Percentiles rank a stretch among this genome's conserved stretches.
Evolutionary conservation across 2,888 invertebrate species (phyloP).

Genomic region (Hirtodrosophila trivittata): DNA sequence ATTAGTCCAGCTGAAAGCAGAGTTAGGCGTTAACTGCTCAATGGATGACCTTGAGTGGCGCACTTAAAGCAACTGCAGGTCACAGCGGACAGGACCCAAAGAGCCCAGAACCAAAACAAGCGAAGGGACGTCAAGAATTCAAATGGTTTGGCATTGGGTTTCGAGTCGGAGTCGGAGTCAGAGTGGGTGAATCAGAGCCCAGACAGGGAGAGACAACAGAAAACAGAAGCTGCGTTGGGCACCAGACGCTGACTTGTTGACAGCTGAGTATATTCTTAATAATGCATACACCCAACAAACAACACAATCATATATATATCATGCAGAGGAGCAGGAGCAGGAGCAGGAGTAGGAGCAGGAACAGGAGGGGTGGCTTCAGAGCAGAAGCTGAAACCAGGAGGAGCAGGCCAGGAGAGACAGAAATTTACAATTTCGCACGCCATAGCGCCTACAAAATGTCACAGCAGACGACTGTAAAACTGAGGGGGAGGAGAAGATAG

Average conservation of each 20-base stretch:
- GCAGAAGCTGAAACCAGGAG: not conserved
- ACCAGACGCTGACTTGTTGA: conserved; percentile 74
- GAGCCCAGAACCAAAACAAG: not conserved
- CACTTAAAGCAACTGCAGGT: conserved; percentile 13
- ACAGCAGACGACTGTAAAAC: conserved; percentile 32
- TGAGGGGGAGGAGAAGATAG: conserved; percentile 1
- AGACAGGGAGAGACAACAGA: conserved; percentile 3
- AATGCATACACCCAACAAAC: conserved; percentile 65
- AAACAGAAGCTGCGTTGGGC: conserved; percentile 26
- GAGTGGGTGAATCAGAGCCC: conserved; percentile 10
- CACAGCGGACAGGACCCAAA: not conserved
- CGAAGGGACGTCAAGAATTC: conserved; percentile 26
- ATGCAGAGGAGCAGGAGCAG: not conserved
- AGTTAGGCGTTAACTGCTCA: no score
- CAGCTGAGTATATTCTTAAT: conserved; percentile 78
- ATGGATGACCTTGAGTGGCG: conserved; percentile 2
- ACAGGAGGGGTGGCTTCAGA: not conserved
- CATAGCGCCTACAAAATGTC: conserved; percentile 76
- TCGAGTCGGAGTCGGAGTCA: not conserved
- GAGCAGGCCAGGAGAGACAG: conserved; percentile 36
- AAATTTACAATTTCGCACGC: conserved; percentile 79
- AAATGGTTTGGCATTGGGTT: conserved; percentile 23
- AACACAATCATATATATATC: conserved; percentile 21
- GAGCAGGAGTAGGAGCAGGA: conserved; percentile 14
- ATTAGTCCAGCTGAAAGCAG: conserved; percentile 18